phyloP scores from a whole-genome alignment of 2,113 vertebrate genomes.

The Amblyopsis rosae region DNA sequence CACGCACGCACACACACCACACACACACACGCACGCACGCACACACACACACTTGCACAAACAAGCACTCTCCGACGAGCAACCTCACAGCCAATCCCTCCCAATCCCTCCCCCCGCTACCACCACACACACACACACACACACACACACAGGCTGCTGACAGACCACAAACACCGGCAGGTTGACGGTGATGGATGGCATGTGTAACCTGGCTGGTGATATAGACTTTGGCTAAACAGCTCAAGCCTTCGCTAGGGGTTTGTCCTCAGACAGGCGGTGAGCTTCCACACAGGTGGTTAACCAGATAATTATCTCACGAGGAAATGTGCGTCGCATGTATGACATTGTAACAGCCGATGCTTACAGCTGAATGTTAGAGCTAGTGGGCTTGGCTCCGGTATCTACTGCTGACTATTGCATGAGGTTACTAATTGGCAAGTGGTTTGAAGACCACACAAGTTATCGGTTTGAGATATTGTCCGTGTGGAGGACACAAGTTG shows the following conservation, averaged over 20 bases:
- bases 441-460: constrained; percentile 15
- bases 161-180: constrained; percentile 70
- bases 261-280: constrained; percentile 67
- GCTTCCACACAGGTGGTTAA: constrained; percentile 64
- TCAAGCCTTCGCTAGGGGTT: constrained; percentile 63
- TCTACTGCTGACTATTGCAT: constrained; percentile 36
- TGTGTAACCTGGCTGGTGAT: constrained; percentile 67
- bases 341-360: constrained; percentile 5
- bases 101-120: too few relatives aligned
- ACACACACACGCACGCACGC: not conserved
- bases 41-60: constrained; percentile 18
- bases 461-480: constrained; percentile 12
- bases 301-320: constrained; percentile 52
- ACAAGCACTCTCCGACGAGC: not conserved
- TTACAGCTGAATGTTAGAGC: not conserved
- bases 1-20: constrained; percentile 15
- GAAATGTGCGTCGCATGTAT: constrained; percentile 10
- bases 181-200: constrained; percentile 76
- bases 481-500: constrained; percentile 42
- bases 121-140: not conserved
- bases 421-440: constrained; percentile 32
- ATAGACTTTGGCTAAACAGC: constrained; percentile 72
- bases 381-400: constrained; percentile 14
- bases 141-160: constrained; percentile 44
- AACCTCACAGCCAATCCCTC: not conserved